Evolutionary conservation across 2,797 vertebrate genomes (phyloP), one percentile per base, ranked within the genome.

Genomic region (Antrozous pallidus): DNA sequence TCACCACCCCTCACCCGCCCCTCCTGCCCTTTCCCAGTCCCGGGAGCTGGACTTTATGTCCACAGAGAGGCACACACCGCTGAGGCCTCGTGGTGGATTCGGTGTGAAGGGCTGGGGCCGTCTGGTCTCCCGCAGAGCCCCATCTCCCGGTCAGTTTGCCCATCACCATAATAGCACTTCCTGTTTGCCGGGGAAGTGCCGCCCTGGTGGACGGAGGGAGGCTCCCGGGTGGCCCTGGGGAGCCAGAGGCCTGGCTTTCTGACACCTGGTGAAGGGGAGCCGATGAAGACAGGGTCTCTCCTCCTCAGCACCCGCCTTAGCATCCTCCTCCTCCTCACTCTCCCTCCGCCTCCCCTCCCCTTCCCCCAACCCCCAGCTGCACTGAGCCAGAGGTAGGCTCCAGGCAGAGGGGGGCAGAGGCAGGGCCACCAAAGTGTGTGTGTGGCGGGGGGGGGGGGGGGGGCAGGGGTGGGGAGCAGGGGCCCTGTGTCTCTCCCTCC

Each of bases 401-500:
- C 11, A 5, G 94, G 94, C 58, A 82, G 71, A 80, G 61, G 33
- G 26, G 95, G 95, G 93, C 84, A 88, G 75, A 79, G 88, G 81
- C 91, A 96, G 94, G 95, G 78, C 81, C 85, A 71, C 91, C 58
- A 81, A 88, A 77, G 88, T 90, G 79, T 94, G 67, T 88, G 88
- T 94, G 87, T 38, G 69, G 49, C 89, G 61, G 88, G 58, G 56
- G 26, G 24, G 24, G 56, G 4, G 56, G 11, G 56, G 56, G 56
- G 26, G 90, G 83, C n/a, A 71, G 51, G 93, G 93, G 88, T 24
- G 81, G 92, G 96, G 96, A 94, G 38, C 88, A 95, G 93, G 90
- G 95, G 88, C 96, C 96, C 94, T 45, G 12, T 40, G 47, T 93
- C 82, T 97, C 83, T 85, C 93, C 95, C 74, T 93, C 96, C 96